Evolutionary conservation across 2,888 invertebrate genomes (phyloP), one percentile per base, ranked within the genome.

Genomic region (Dyspetes luteomarginatus): DNA sequence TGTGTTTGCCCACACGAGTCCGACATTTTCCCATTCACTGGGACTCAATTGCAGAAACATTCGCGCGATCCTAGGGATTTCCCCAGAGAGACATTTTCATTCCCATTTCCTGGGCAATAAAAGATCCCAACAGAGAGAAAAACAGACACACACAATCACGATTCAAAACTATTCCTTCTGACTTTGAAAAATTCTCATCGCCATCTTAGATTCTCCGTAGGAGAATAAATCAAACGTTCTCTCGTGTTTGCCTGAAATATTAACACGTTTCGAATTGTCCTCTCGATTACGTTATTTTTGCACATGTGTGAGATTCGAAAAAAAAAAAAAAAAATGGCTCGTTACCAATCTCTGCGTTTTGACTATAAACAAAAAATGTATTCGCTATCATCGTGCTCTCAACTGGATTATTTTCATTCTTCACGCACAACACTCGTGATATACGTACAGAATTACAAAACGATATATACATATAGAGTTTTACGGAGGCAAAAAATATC

Each of bases 351-450:
- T 17, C 55, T 69, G 36, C n/a, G 52, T 69, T 71, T 77, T 48
- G 15, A 65, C 77, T 64, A 71, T 71, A 72, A 28, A 30, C 71
- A 71, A 71, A 71, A 71, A 77, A 64, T 77, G 52, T 71, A 24
- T 30, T 56, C 55, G 68, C 77, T 71, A 64, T 72, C 36, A 64
- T 62, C 71, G 43, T 36, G 36, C n/a, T 26, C 26, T 19, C 64
- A 28, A 64, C 43, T 52, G 26, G 55, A 56, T 55, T 65, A 55
- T 52, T 48, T 24, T 73, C 55, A 62, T 36, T 30, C 28, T 56
- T 52, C 58, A 5, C 36, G 50, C 22, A 7, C 69, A 43, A 15
- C 62, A 12, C 30, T 22, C 15, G 24, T 65, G 19, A 24, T 36
- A 36, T 48, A 12, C 24, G 43, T n/a, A n/a, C n/a, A n/a, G n/a